Evolutionary conservation across 2,888 invertebrate genomes (phyloP).

Genomic region (Acanthacorydalis orientalis): DNA sequence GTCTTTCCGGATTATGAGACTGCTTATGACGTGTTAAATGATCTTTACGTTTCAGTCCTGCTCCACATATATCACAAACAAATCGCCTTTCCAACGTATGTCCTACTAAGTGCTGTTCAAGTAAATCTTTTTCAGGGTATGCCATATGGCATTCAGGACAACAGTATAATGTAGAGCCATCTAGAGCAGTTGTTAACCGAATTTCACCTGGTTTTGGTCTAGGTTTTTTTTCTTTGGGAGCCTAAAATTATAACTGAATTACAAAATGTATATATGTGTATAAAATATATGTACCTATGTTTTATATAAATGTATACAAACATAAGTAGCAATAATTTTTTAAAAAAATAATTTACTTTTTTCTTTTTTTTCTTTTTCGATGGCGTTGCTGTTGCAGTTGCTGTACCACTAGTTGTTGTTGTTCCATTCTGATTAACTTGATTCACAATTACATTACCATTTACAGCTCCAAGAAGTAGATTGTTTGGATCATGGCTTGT

Average conservation of each 20-base stretch:
- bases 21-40: constrained; percentile 75
- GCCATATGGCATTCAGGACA: constrained; percentile 85
- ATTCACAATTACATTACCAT: constrained; percentile 16
- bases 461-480: constrained; percentile 17
- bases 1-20: constrained; percentile 76
- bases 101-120: constrained; percentile 74
- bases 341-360: constrained; percentile 27
- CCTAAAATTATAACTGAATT: background rate
- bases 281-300: no score
- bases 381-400: constrained; percentile 20
- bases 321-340: no score
- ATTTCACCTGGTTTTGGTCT: constrained; percentile 73
- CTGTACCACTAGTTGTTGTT: constrained; percentile 17
- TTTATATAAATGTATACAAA: no score
- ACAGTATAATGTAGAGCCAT: constrained; percentile 71
- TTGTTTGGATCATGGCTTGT: constrained; percentile 17
- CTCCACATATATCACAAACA: constrained; percentile 79
- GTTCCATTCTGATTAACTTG: constrained; percentile 24
- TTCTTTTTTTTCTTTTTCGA: constrained; percentile 67
- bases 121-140: constrained; percentile 65
- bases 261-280: no score
- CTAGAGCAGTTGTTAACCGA: constrained; percentile 58
- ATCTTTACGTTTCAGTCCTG: constrained; percentile 73
- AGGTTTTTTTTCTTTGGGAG: constrained; percentile 62
- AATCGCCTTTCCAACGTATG: constrained; percentile 73